Conservation (phyloP, 1,140 invertebrate species). For the Thereuonema tuberculata region DNA sequence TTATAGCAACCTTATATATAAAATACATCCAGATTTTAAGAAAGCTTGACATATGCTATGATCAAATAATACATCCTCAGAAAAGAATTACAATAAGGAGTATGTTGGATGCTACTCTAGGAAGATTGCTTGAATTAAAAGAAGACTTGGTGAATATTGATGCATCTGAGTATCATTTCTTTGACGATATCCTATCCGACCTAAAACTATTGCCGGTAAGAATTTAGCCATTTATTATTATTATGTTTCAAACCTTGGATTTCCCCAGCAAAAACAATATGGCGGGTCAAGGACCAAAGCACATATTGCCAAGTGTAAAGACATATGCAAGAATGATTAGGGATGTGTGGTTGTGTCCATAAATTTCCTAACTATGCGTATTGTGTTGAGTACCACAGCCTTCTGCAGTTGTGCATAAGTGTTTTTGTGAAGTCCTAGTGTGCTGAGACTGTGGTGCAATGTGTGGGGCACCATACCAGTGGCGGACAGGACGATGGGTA, state of each 20-base stretch:
- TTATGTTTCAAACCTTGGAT: not conserved
- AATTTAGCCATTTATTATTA: not conserved
- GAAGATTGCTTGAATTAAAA: slow-evolving; percentile 45
- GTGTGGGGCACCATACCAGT: too few relatives aligned
- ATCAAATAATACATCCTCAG: slow-evolving; percentile 84
- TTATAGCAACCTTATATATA: slow-evolving; percentile 42
- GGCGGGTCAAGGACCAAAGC: too few relatives aligned
- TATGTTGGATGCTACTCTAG: slow-evolving; percentile 62
- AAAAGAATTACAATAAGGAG: slow-evolving; percentile 65
- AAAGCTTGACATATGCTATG: slow-evolving; percentile 63
- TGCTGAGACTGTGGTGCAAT: too few relatives aligned
- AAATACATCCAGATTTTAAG: slow-evolving; percentile 65
- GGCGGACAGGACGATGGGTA: too few relatives aligned
- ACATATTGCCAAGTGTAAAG: too few relatives aligned
- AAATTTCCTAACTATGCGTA: too few relatives aligned
- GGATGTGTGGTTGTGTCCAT: too few relatives aligned
- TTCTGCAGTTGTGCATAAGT: too few relatives aligned
- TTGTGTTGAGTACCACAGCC: too few relatives aligned
- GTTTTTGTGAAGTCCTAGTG: too few relatives aligned
- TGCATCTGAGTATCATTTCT: slow-evolving; percentile 70
- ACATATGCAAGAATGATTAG: too few relatives aligned
- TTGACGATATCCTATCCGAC: slow-evolving; percentile 55
- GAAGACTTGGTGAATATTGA: slow-evolving; percentile 75
- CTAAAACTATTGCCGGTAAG: slow-evolving; percentile 40
- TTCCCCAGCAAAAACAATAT: too few relatives aligned